phyloP scores from a whole-genome alignment of 2,797 vertebrate species.

The Discoglossus pictus region DNA sequence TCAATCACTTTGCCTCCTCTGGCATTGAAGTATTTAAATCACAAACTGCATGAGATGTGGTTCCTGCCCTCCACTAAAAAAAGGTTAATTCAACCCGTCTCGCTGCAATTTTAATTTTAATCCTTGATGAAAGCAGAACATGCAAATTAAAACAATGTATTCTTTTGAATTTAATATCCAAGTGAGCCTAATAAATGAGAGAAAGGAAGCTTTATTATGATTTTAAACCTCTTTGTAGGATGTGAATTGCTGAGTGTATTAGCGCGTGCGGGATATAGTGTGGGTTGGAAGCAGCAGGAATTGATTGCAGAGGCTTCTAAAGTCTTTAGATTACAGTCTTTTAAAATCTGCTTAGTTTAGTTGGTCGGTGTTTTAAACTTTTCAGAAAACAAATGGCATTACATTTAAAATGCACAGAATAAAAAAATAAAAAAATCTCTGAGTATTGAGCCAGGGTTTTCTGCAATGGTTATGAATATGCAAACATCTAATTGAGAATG shows the following conservation, averaged over 20 bases:
- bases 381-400: slow-evolving; percentile 60
- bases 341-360: slow-evolving; percentile 57
- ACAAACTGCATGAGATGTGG: slow-evolving; percentile 37
- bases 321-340: slow-evolving; percentile 60
- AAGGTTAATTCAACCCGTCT: slow-evolving; percentile 48
- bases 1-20: slow-evolving; percentile 44
- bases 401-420: slow-evolving; percentile 53
- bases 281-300: slow-evolving; percentile 55
- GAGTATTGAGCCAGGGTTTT: slow-evolving; percentile 55
- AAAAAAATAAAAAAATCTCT: slow-evolving; percentile 54
- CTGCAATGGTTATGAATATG: slow-evolving; percentile 56
- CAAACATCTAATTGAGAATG: slow-evolving; percentile 61
- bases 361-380: slow-evolving; percentile 49
- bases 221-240: slow-evolving; percentile 52
- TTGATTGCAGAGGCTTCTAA: slow-evolving; percentile 55
- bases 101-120: slow-evolving; percentile 50
- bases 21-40: slow-evolving; percentile 42
- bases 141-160: slow-evolving; percentile 59
- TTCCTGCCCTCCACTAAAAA: slow-evolving; percentile 49
- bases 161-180: slow-evolving; percentile 57
- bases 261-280: slow-evolving; percentile 38
- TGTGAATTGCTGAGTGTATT: slow-evolving; percentile 50
- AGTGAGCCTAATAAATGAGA: slow-evolving; percentile 51
- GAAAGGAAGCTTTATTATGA: slow-evolving; percentile 54
- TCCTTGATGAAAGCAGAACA: slow-evolving; percentile 57